Evolutionary conservation across 2,113 vertebrate genomes (phyloP).

Genomic region (Zapornia atra): DNA sequence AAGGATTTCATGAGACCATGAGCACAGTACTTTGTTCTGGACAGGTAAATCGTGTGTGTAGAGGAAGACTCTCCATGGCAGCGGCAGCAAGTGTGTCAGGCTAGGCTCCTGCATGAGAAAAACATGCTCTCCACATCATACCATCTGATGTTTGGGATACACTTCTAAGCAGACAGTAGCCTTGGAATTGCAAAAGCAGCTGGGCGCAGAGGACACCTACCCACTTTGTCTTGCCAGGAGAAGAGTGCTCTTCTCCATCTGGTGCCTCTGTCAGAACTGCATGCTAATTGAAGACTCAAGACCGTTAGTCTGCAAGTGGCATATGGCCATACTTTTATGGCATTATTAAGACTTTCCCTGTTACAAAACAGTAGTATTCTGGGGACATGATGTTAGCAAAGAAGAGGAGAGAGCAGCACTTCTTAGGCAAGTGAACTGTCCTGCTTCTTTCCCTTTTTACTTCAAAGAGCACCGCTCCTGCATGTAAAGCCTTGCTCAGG

Average conservation of each 20-base stretch:
- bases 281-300: accelerated
- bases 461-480: not conserved
- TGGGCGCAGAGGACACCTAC: not conserved
- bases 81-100: not conserved
- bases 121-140: not conserved
- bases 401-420: not conserved
- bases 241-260: not conserved
- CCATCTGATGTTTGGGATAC: not conserved
- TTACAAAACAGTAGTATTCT: not conserved
- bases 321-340: not conserved
- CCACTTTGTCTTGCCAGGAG: not conserved
- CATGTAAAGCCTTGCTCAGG: not conserved
- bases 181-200: not conserved
- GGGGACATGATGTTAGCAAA: not conserved
- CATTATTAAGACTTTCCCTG: not conserved
- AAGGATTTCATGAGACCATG: not conserved
- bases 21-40: not conserved
- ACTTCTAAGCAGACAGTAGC: not conserved
- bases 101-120: not conserved
- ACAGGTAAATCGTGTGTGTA: not conserved
- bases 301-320: not conserved
- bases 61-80: not conserved
- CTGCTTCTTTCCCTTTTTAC: not conserved
- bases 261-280: not conserved
- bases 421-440: not conserved